Base-by-base conservation (phyloP, 2,797 vertebrate genomes). In the Botia almorhae region DNA sequence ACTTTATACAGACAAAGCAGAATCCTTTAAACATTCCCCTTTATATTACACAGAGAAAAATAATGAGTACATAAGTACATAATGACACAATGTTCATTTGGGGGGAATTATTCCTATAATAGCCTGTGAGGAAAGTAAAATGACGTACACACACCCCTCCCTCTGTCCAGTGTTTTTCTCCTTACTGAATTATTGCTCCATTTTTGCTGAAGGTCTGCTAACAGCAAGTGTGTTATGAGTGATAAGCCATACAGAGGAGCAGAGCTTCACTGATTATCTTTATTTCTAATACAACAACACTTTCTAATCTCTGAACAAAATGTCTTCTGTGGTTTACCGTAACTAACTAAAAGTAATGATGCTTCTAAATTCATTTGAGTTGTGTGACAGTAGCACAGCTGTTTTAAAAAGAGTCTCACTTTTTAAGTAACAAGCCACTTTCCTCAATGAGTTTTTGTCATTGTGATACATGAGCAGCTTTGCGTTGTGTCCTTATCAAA, bases 111-210 rank as follows among this genome's bases (percentile, higher is more conserved):
- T 55, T 86, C 85, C 76, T 26, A 17, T 56, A 13, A 56, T 76
- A 0, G 6, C 3, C 11, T 29, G 51, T 55, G 51, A 55, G 50
- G 58, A 29, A 48, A 76, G 29, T 48, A 39, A 5, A 21, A 3
- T 6, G 29, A n/a, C 51, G 51, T 17, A 1, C 29, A 29, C 29
- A 29, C 29, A 29, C 29, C 21, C 67, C 48, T 53, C 79, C 63
- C 80, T 50, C 17, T 36, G 46, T 70, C 76, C 48, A 87, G 82
- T 65, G 87, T 87, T 60, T 84, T 76, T 76, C 71, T 72, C 53
- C 61, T 7, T 50, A 73, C 72, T 74, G 4, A 80, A 84, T 89
- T 88, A 88, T 81, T 53, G 55, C 68, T 74, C 83, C 84, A 80
- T 72, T 86, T 85, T 85, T 84, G 56, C 83, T 82, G 58, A 79